Conservation (phyloP, 2,113 vertebrate species). For the Oncorhynchus keta region DNA sequence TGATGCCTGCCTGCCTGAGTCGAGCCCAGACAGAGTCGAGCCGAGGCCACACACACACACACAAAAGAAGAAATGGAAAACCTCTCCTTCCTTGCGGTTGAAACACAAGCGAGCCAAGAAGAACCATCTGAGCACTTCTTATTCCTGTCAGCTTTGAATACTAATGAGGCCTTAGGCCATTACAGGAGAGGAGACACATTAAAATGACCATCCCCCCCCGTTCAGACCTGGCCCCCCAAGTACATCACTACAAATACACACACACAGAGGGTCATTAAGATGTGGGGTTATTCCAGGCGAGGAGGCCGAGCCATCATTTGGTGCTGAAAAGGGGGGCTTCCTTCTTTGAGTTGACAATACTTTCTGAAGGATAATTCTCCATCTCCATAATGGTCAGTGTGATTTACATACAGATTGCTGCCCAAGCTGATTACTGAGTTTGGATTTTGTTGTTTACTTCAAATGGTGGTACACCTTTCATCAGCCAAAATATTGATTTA, state of each 20-base stretch:
- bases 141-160: conserved; percentile 91
- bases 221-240: conserved; percentile 81
- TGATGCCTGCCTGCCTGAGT: conserved; percentile 77
- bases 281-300: conserved; percentile 81
- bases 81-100: conserved; percentile 81
- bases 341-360: conserved; percentile 16
- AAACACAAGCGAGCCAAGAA: conserved; percentile 84
- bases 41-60: conserved; percentile 20
- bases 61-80: conserved; percentile 77
- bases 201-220: conserved; percentile 82
- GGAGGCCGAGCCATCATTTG: conserved; percentile 77
- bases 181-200: conserved; percentile 88
- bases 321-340: conserved; percentile 65
- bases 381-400: conserved; percentile 17
- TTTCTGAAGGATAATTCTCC: conserved; percentile 25
- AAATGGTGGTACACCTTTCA: background rate
- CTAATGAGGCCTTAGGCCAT: conserved; percentile 87
- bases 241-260: conserved; percentile 75
- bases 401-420: conserved; percentile 49
- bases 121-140: conserved; percentile 90
- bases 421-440: conserved; percentile 10
- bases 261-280: conserved; percentile 82
- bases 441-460: background rate
- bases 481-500: background rate
- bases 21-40: conserved; percentile 48